These are phyloP conservation scores for Penaeus monodon DNA, from an alignment of 2,888 invertebrate genomes.

Conservation along the genomic window DNA sequence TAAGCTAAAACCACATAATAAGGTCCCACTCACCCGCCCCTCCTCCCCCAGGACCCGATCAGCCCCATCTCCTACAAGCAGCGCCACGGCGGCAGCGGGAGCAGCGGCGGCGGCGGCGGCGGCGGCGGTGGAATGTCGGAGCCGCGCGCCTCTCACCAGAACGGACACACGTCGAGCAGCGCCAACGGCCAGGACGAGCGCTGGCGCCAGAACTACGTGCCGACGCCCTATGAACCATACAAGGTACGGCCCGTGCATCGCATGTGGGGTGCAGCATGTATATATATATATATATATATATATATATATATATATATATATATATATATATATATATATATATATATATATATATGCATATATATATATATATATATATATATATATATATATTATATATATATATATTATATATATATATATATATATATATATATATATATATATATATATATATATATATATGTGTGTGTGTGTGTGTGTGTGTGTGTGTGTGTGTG, in stretches of 20 bases:
- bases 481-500: too few species aligned
- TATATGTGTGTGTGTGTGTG: too few species aligned
- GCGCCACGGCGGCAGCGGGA: neutral
- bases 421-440: too few species aligned
- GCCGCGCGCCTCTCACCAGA: neutral
- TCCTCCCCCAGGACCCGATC: slow-evolving; percentile 48
- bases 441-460: too few species aligned
- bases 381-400: too few species aligned
- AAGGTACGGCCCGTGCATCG: slow-evolving; percentile 3
- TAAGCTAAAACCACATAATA: too few species aligned
- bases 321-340: too few species aligned
- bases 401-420: too few species aligned
- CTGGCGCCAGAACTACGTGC: slow-evolving; percentile 62
- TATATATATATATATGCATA: too few species aligned
- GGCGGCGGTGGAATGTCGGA: neutral
- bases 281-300: too few species aligned
- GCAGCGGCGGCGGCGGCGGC: slow-evolving; percentile 5
- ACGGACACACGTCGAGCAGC: slow-evolving; percentile 7
- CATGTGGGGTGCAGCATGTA: neutral
- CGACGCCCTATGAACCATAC: slow-evolving; percentile 49
- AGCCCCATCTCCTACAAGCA: slow-evolving; percentile 57
- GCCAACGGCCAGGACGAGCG: slow-evolving; percentile 40
- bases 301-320: too few species aligned
- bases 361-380: too few species aligned
- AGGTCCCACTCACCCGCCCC: neutral